phyloP scores from a whole-genome alignment of 1,140 invertebrate species.

The Littorina saxatilis region DNA sequence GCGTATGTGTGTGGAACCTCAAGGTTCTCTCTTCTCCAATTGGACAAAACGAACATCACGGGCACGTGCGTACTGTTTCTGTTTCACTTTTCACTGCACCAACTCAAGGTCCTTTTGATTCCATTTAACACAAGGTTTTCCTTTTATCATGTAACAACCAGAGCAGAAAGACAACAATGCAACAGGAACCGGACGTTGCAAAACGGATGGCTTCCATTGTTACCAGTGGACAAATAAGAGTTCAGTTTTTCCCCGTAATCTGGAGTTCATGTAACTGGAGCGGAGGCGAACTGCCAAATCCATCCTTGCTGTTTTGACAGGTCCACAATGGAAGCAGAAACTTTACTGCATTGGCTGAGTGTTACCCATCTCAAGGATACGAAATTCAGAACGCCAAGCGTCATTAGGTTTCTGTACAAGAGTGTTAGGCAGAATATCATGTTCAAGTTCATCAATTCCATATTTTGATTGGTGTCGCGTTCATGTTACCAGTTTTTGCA shows the following conservation, averaged over 20 bases:
- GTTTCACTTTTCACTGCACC: background rate
- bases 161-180: background rate
- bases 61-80: too few relatives aligned
- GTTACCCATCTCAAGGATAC: background rate
- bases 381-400: slow-evolving; percentile 1
- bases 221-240: background rate
- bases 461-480: too few relatives aligned
- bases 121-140: too few relatives aligned
- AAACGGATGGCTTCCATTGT: slow-evolving; percentile 28
- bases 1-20: slow-evolving; percentile 20
- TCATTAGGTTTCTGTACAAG: too few relatives aligned
- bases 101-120: too few relatives aligned
- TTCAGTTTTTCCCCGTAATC: background rate
- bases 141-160: too few relatives aligned
- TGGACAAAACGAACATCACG: too few relatives aligned
- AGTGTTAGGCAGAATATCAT: too few relatives aligned
- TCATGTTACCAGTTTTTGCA: too few relatives aligned
- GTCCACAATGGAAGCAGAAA: background rate
- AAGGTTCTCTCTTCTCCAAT: too few relatives aligned
- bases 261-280: slow-evolving; percentile 12
- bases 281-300: slow-evolving; percentile 15
- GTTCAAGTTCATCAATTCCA: too few relatives aligned
- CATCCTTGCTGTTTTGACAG: slow-evolving; percentile 19
- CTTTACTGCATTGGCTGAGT: background rate
- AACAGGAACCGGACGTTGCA: slow-evolving; percentile 15